These are phyloP conservation scores for Hymenopus coronatus DNA, from an alignment of 2,888 invertebrate genomes.

Conservation along the genomic window DNA sequence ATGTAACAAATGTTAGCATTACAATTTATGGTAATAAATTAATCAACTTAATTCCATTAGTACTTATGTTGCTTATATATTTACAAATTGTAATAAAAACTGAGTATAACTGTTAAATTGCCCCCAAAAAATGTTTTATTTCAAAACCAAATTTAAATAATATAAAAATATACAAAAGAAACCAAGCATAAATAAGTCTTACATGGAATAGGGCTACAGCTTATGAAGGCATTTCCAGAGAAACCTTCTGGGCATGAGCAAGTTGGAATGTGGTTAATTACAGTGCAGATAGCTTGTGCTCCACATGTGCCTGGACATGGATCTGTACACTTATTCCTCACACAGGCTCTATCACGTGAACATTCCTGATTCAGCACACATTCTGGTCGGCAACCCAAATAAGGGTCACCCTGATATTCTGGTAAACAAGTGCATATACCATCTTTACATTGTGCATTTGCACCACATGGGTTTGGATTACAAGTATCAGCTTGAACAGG, in stretches of 20 bases:
- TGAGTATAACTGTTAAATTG: no score
- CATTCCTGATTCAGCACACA: constrained; percentile 57
- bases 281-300: constrained; percentile 48
- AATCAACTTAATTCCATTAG: no score
- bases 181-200: constrained; percentile 34
- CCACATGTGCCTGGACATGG: constrained; percentile 68
- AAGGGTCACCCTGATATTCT: constrained; percentile 60
- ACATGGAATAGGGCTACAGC: constrained; percentile 61
- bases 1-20: no score
- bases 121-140: neutral
- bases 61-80: no score
- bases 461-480: constrained; percentile 51
- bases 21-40: no score
- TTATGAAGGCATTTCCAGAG: constrained; percentile 69
- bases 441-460: constrained; percentile 60
- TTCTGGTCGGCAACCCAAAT: constrained; percentile 61
- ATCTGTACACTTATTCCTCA: constrained; percentile 56
- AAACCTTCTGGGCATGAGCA: constrained; percentile 47
- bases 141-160: neutral
- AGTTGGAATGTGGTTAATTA: constrained; percentile 40
- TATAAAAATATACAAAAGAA: neutral
- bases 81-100: no score
- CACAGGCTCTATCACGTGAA: constrained; percentile 54
- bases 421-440: constrained; percentile 61
- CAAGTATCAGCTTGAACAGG: constrained; percentile 42